Evolutionary conservation across 2,113 vertebrate species (phyloP).

Genomic region (Anhinga rufa): DNA sequence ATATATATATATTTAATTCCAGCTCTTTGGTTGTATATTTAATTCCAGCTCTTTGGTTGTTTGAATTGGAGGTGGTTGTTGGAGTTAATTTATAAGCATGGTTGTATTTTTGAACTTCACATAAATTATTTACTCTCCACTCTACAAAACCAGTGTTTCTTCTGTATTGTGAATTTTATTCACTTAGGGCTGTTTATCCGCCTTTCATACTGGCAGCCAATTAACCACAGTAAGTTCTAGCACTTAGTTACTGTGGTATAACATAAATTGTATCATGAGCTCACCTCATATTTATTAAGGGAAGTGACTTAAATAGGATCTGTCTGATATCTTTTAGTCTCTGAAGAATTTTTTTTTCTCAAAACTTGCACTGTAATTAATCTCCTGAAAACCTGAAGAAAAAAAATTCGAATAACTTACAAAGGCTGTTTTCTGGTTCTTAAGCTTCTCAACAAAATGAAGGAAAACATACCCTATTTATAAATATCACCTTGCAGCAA

Average conservation of each 20-base stretch:
- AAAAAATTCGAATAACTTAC: neutral
- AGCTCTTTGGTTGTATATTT: neutral
- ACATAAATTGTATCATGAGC: neutral
- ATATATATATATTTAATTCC: neutral
- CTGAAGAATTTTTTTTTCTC: neutral
- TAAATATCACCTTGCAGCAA: neutral
- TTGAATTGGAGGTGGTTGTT: neutral
- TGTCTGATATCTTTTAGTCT: neutral
- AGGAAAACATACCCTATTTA: neutral
- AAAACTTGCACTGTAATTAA: neutral
- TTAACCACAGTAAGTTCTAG: neutral
- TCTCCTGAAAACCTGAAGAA: neutral
- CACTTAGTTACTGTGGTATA: neutral
- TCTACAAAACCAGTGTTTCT: neutral
- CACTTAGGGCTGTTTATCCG: neutral
- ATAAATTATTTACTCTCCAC: slow-evolving; percentile 34
- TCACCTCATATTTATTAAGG: neutral
- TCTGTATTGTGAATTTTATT: neutral
- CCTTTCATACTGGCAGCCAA: neutral
- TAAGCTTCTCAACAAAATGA: neutral
- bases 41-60: neutral
- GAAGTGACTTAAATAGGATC: neutral
- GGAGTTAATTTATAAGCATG: slow-evolving; percentile 44
- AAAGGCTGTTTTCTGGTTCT: neutral
- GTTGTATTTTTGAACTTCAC: slow-evolving; percentile 15